Percentiles rank a stretch among this genome's conserved stretches.
Evolutionary conservation across 2,888 invertebrate genomes (phyloP).

Genomic region (Prenolepis imparis): DNA sequence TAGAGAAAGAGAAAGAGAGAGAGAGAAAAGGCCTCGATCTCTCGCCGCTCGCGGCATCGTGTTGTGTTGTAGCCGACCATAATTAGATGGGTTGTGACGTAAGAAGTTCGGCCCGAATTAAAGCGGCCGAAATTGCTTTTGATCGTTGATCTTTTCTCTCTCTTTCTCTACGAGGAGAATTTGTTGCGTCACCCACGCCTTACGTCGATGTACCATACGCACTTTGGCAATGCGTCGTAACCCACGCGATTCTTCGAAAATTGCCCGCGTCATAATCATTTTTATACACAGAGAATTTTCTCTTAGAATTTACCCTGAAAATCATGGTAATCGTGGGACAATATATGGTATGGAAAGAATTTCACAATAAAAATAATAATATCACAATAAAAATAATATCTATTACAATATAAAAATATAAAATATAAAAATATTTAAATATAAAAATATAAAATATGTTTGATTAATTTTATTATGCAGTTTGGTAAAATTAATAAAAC

Average conservation of each 20-base stretch:
- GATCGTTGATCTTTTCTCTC: slow-evolving; percentile 13
- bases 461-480: no score
- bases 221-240: slow-evolving; percentile 37
- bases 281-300: no score
- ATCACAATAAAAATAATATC: no score
- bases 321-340: no score
- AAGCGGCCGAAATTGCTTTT: slow-evolving; percentile 53
- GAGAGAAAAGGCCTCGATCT: slow-evolving; percentile 5
- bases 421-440: no score
- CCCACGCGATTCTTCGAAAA: slow-evolving; percentile 26
- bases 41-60: background rate
- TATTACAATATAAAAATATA: no score
- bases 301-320: no score
- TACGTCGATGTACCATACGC: background rate
- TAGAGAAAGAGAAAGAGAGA: background rate
- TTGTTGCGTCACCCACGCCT: slow-evolving; percentile 36
- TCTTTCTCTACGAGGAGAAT: background rate
- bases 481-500: no score
- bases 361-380: no score
- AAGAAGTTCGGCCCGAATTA: slow-evolving; percentile 37
- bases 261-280: slow-evolving; percentile 31
- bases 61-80: slow-evolving; percentile 60
- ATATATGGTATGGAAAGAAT: no score
- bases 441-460: no score
- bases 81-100: slow-evolving; percentile 69